phyloP scores from a whole-genome alignment of 1,140 invertebrate species.

The Eupeodes corollae region DNA sequence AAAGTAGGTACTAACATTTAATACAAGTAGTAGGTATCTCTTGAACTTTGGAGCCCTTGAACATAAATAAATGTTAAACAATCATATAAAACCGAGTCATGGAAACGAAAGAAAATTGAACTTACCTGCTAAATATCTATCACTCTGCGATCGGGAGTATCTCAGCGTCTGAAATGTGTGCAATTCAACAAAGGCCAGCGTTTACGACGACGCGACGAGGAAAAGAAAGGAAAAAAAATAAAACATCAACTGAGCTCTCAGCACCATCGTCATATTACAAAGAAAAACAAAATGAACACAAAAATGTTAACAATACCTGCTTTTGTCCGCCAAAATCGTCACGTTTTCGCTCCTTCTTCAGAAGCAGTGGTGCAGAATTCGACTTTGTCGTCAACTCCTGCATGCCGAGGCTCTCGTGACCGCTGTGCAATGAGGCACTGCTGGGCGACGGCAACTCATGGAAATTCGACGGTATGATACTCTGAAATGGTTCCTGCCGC shows the following conservation, averaged over 20 bases:
- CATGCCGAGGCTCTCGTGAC: constrained; percentile 20
- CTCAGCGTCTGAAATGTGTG: constrained; percentile 30
- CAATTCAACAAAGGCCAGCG: no score
- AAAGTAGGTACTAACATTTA: no score
- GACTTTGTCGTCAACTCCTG: constrained; percentile 35
- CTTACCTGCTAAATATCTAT: constrained; percentile 45
- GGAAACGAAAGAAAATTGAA: constrained; percentile 18
- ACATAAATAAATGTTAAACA: background rate
- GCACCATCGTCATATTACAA: background rate
- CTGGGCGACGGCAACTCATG: constrained; percentile 33
- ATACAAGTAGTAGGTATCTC: no score
- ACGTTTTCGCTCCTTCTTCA: constrained; percentile 28
- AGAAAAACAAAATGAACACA: background rate
- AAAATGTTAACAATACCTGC: constrained; percentile 14
- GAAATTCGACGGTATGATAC: constrained; percentile 26
- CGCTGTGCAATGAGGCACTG: constrained; percentile 33
- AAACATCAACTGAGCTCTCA: background rate
- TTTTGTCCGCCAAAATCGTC: constrained; percentile 31
- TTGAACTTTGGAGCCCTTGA: no score
- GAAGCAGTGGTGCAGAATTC: constrained; percentile 32
- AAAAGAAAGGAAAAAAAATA: background rate
- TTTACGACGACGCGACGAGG: constrained; percentile 5
- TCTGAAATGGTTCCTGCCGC: constrained; percentile 31
- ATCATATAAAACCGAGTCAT: background rate
- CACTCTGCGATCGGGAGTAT: constrained; percentile 42